Conservation (phyloP, 2,797 vertebrate genomes). For the Halcyon chelicuti region DNA sequence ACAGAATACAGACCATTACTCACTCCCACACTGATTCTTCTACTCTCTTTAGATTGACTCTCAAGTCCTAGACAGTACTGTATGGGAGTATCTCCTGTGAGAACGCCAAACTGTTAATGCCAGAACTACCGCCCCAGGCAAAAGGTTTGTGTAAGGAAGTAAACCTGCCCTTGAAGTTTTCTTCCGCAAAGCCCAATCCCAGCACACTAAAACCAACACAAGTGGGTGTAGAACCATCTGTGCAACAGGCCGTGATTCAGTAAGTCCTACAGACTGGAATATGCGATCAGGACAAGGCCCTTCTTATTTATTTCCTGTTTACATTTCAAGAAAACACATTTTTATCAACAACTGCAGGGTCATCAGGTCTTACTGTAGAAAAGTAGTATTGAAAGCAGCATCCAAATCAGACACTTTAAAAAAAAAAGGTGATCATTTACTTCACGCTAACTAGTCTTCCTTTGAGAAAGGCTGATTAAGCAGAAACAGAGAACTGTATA, state of each 20-base stretch:
- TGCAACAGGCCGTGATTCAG: neutral
- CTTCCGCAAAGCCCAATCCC: neutral
- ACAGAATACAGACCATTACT: neutral
- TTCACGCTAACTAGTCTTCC: neutral
- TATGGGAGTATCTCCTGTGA: neutral
- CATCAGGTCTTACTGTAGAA: neutral
- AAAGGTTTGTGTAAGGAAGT: neutral
- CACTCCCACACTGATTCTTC: neutral
- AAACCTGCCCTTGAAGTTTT: neutral
- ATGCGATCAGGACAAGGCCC: neutral
- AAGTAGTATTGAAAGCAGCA: neutral
- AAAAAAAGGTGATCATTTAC: neutral
- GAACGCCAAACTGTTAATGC: neutral
- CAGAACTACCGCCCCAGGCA: neutral
- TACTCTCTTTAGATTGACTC: neutral
- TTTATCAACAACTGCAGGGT: neutral
- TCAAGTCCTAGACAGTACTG: neutral
- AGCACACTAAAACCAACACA: neutral
- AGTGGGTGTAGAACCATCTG: conserved; percentile 13
- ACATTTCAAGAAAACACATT: neutral
- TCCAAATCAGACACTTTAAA: neutral
- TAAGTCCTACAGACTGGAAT: neutral
- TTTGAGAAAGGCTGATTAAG: neutral
- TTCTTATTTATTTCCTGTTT: neutral
- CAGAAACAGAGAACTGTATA: neutral